Base-by-base conservation (phyloP, 2,113 vertebrate species). In the Tauraco erythrolophus region DNA sequence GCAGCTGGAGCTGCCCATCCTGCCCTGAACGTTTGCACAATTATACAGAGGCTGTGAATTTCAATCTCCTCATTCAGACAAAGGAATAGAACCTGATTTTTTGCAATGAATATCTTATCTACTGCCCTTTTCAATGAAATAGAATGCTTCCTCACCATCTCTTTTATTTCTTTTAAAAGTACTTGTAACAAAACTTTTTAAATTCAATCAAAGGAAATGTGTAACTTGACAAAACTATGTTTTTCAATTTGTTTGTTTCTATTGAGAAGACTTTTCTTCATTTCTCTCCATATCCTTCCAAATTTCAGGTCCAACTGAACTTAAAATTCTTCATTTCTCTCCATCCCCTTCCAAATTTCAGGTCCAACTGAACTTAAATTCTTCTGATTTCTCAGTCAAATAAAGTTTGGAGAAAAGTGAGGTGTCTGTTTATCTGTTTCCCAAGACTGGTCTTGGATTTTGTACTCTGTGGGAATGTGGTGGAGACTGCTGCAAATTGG, bases 371-470 rank as follows among this genome's bases (percentile, higher is more conserved):
- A 76, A 60, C 5, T 76, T n/a, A 71, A 62, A 1, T 72, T 90
- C 11, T 51, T 87, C 27, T 69, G 21, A 83, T 88, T 85, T 83
- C 14, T n/a, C 54, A 37, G 30, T 69, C n/a, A 80, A 69, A n/a
- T 41, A 19, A 61, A 19, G 39, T 80, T 74, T 93, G 46, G 22
- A 78, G 9, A 13, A 51, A 84, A 90, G 45, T 19, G 13, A 66
- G 14, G 3, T 43, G 35, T 48, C 14, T 23, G 2, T 69, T 60
- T 61, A 71, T 85, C 30, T 87, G 4, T 68, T 89, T 75, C 25
- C 25, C 13, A 60, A 58, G 43, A 71, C 30, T 2, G 0, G 14
- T 60, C 27, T 84, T 0, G 0, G 53, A 12, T 60, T 9, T 65
- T 2, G 1, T 41, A 37, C 41, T 76, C 43, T 0, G 1, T 43